Evolutionary conservation across 1,140 invertebrate genomes (phyloP).

Genomic region (Euura lappo): DNA sequence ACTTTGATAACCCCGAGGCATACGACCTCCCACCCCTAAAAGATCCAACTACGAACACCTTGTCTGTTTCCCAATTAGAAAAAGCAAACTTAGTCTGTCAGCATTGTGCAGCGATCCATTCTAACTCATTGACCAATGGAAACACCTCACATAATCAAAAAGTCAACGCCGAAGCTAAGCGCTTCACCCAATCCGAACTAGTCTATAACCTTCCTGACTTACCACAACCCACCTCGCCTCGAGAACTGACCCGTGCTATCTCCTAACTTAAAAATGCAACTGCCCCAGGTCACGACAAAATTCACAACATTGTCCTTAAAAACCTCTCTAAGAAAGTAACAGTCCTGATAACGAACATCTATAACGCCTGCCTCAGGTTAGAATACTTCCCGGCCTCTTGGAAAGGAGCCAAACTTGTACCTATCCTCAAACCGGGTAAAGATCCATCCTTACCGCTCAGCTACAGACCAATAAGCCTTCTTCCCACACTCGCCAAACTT

Average conservation of each 20-base stretch:
- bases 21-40: neutral
- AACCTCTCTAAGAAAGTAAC: slow-evolving; percentile 29
- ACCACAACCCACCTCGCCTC: neutral
- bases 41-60: neutral
- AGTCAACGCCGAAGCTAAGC: neutral
- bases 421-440: slow-evolving; percentile 44
- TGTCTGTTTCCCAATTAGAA: neutral
- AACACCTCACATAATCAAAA: neutral
- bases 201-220: neutral
- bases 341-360: slow-evolving; percentile 27
- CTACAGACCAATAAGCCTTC: slow-evolving; percentile 46
- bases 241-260: neutral
- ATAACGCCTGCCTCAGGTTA: slow-evolving; percentile 32
- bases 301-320: slow-evolving; percentile 19
- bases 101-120: neutral
- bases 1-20: neutral
- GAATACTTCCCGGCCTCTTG: slow-evolving; percentile 35
- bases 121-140: neutral
- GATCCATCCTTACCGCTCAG: slow-evolving; percentile 24
- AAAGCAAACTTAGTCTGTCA: neutral
- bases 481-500: slow-evolving; percentile 38
- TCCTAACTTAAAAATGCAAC: neutral
- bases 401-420: slow-evolving; percentile 38
- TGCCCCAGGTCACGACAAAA: neutral
- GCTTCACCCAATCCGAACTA: neutral